Evolutionary conservation across 2,113 vertebrate species (phyloP), one percentile per base, ranked within the genome.

Genomic region (Dromiciops gliroides): DNA sequence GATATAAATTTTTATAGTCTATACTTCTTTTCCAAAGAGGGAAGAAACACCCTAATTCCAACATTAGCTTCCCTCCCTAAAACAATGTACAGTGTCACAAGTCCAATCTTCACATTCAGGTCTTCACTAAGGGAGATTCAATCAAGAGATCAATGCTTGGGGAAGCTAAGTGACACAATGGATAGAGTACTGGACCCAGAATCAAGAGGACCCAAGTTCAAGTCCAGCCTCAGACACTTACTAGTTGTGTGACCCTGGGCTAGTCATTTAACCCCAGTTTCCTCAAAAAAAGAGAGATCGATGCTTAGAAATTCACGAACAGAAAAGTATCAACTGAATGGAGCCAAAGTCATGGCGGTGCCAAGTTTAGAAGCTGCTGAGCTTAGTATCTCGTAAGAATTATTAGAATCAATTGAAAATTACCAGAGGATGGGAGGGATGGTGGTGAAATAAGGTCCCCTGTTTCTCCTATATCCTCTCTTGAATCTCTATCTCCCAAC

Each of bases 21-120:
- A 47, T 96, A 92, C 60, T 31, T 67, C 47, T 49, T 96, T 51
- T 83, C 50, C 88, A 75, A 22, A 94, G 51, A 50, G 56, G 25
- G 92, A 96, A 90, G 95, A 95, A 1, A 5, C 50, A 24, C 51
- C 95, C 94, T 95, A 95, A 96, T 96, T 96, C 19, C 93, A 97
- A 94, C 28, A 51, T 8, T 93, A 25, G 75, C 89, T 94, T 49
- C 60, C 96, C 37, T 23, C 10, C 8, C 56, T 51, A 2, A 90
- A 91, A 95, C 51, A 91, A 91, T 50, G 94, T 92, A 22, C 50
- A 96, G 96, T 37, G 31, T 67, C 37, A 67, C 31, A 50, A 47
- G 24, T 51, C 8, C 83, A 47, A 14, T 91, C 49, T 92, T 96
- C 50, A 48, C 52, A 24, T 50, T n/a, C 89, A 2, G 92, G 28